Evolutionary conservation across 2,797 vertebrate species (phyloP).

Genomic region (Pipistrellus nathusii): DNA sequence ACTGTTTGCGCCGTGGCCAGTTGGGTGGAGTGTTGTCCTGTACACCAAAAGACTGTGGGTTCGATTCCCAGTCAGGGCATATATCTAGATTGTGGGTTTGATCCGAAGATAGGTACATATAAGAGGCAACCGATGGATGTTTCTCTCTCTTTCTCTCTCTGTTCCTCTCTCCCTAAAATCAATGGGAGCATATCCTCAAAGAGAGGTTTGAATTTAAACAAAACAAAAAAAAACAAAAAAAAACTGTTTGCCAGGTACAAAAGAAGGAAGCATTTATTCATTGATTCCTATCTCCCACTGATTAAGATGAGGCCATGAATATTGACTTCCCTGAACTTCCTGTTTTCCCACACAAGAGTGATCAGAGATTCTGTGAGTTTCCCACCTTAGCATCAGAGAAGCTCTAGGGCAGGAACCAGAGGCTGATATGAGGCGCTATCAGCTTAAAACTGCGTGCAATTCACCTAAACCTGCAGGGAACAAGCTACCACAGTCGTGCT

Average conservation of each 20-base stretch:
- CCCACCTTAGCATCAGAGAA: not conserved
- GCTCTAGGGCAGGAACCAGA: not conserved
- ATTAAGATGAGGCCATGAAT: not conserved
- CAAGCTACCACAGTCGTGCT: not conserved
- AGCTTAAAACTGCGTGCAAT: not conserved
- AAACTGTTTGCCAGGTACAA: not conserved
- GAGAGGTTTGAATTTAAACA: not conserved
- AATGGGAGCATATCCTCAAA: not conserved
- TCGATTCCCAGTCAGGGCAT: not conserved
- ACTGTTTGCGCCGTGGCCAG: not conserved
- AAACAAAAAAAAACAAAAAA: not conserved
- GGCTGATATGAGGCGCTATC: not conserved
- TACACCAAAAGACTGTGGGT: not conserved
- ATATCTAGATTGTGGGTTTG: not conserved
- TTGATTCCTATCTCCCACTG: not conserved
- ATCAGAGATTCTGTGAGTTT: not conserved
- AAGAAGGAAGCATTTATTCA: not conserved
- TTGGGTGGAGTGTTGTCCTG: not conserved
- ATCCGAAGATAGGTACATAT: not conserved
- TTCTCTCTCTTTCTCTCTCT: not conserved
- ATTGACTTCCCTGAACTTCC: not conserved
- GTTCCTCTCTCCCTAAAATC: not conserved
- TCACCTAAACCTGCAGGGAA: not conserved
- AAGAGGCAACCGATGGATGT: not conserved
- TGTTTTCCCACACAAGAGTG: not conserved